These are phyloP conservation scores for Perithous albicinctus DNA, from an alignment of 2,888 invertebrate genomes.

Conservation along the genomic window DNA sequence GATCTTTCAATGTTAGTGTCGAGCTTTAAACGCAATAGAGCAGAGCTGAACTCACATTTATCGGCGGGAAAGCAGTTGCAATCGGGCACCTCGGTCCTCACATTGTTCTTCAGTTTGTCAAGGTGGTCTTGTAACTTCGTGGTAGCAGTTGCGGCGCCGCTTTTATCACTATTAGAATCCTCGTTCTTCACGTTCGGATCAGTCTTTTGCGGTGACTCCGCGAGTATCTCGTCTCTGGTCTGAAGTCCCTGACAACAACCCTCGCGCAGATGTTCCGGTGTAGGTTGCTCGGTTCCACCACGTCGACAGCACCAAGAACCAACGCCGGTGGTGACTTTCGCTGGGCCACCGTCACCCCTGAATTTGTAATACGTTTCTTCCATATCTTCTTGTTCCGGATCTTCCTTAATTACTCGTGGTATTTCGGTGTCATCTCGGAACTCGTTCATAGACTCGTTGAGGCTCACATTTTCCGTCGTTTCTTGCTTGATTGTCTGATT, in stretches of 20 bases:
- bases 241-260: conserved; percentile 91
- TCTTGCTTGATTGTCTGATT: conserved; percentile 78
- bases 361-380: conserved; percentile 83
- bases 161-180: conserved; percentile 77
- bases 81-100: conserved; percentile 94
- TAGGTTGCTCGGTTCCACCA: conserved; percentile 90
- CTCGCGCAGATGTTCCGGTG: conserved; percentile 90
- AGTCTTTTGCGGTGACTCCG: conserved; percentile 84
- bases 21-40: conserved; percentile 78
- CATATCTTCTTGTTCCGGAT: conserved; percentile 74
- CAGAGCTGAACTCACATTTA: conserved; percentile 86
- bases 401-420: conserved; percentile 74
- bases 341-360: conserved; percentile 90
- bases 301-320: conserved; percentile 91
- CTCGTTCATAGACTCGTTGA: conserved; percentile 67
- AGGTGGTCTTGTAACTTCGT: conserved; percentile 88
- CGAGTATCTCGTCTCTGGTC: conserved; percentile 89
- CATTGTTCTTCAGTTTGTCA: conserved; percentile 88
- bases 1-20: conserved; percentile 81
- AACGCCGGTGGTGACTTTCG: conserved; percentile 87
- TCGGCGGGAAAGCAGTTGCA: conserved; percentile 95
- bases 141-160: conserved; percentile 81
- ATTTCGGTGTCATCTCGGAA: conserved; percentile 69
- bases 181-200: conserved; percentile 82
- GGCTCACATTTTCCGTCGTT: conserved; percentile 73